A percentile compares a stretch with the other conserved stretches of the same genome.
These are phyloP conservation scores for Tethya wilhelma DNA, from an alignment of 37 sponge, comb jelly and placozoan genomes.

Conservation along the genomic window DNA sequence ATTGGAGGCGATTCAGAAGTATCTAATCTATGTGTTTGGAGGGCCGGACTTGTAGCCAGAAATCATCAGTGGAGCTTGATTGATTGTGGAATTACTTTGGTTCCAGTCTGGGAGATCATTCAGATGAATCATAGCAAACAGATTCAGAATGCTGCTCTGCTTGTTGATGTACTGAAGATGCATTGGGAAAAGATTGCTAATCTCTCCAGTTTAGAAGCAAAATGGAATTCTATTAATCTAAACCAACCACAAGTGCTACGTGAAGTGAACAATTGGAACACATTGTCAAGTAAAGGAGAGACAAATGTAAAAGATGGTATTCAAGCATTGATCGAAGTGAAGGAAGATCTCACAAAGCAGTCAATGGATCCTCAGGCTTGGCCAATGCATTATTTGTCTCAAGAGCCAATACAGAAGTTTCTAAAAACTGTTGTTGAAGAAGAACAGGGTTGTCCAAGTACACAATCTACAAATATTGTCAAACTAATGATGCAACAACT, in stretches of 20 bases:
- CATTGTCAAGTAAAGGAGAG: neutral
- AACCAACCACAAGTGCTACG: too few species aligned
- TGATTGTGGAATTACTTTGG: neutral
- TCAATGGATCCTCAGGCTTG: conserved; percentile 10
- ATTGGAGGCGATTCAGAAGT: neutral
- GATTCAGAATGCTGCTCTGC: neutral
- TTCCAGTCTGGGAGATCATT: conserved; percentile 35
- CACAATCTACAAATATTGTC: neutral
- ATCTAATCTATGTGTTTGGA: neutral
- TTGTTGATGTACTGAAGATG: too few species aligned
- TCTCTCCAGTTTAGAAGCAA: neutral
- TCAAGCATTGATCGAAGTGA: neutral
- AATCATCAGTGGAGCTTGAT: conserved; percentile 1
- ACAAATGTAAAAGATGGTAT: neutral
- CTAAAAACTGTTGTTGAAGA: neutral
- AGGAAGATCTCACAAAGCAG: neutral
- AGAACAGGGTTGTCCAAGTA: neutral
- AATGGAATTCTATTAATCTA: neutral
- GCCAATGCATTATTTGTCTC: neutral
- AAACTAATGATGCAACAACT: neutral
- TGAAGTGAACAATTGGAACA: neutral
- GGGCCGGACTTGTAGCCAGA: conserved; percentile 1
- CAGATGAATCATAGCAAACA: neutral
- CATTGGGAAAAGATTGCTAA: conserved; percentile 1
- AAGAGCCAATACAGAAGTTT: neutral